These are phyloP conservation scores for Scaptodrosophila lebanonensis DNA, from an alignment of 1,140 invertebrate genomes.

Conservation along the genomic window DNA sequence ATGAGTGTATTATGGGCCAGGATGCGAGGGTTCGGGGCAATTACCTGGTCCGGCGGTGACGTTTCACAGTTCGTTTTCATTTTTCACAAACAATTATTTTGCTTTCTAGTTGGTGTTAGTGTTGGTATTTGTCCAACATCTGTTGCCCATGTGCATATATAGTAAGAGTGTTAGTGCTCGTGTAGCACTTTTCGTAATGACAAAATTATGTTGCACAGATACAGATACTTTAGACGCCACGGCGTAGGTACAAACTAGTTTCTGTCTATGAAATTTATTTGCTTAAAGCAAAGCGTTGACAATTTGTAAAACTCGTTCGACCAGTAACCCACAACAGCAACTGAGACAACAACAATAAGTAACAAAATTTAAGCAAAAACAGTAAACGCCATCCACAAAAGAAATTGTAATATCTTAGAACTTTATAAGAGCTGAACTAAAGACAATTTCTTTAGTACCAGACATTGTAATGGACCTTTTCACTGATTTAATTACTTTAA, in stretches of 20 bases:
- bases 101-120: slow-evolving; percentile 21
- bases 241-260: slow-evolving; percentile 61
- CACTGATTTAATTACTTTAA: too few species aligned
- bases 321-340: slow-evolving; percentile 26
- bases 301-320: slow-evolving; percentile 73
- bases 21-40: too few species aligned
- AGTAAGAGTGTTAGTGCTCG: slow-evolving; percentile 7
- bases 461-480: too few species aligned
- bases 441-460: too few species aligned
- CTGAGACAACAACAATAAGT: slow-evolving; percentile 17
- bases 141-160: slow-evolving; percentile 64
- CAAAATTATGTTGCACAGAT: slow-evolving; percentile 72
- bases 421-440: too few species aligned
- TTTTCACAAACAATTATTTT: slow-evolving; percentile 16
- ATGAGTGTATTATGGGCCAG: too few species aligned
- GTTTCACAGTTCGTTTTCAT: slow-evolving; percentile 24
- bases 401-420: too few species aligned
- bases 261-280: slow-evolving; percentile 60
- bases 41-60: slow-evolving; percentile 40
- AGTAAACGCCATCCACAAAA: too few species aligned
- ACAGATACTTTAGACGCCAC: slow-evolving; percentile 14
- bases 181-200: slow-evolving; percentile 51
- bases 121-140: slow-evolving; percentile 57
- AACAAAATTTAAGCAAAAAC: slow-evolving; percentile 16
- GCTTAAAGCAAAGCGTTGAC: slow-evolving; percentile 67